Conservation (phyloP, 2,113 vertebrate species). For the Canis aureus region DNA sequence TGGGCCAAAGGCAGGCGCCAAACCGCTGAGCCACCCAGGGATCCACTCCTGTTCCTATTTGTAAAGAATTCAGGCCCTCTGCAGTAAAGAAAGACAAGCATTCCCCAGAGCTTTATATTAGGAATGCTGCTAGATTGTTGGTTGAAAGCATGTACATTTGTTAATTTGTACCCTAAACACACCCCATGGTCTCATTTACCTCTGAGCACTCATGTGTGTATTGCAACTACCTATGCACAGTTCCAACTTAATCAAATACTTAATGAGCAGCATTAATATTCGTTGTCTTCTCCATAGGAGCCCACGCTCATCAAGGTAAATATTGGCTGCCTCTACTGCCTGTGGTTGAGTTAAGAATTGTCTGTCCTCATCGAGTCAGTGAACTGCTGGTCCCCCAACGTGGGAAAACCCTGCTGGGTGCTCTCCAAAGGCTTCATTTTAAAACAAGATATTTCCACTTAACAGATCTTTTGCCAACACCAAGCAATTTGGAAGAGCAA, state of each 20-base stretch:
- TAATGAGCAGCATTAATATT: constrained; percentile 69
- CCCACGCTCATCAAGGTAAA: not conserved
- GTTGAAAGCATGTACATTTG: constrained; percentile 77
- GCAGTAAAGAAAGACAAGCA: constrained; percentile 65
- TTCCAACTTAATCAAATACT: constrained; percentile 80
- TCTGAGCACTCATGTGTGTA: constrained; percentile 64
- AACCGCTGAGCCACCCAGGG: too few relatives aligned
- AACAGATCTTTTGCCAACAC: constrained; percentile 6
- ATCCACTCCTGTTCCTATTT: constrained; percentile 54
- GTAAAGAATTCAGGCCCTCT: not conserved
- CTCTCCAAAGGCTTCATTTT: constrained; percentile 44
- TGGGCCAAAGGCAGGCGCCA: too few relatives aligned
- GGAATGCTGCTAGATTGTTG: constrained; percentile 75
- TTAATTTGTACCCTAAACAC: constrained; percentile 82
- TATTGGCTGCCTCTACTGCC: constrained; percentile 52
- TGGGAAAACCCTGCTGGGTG: not conserved
- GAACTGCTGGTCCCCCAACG: not conserved
- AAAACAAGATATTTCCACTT: constrained; percentile 29
- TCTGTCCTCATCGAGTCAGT: constrained; percentile 61
- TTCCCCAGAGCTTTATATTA: constrained; percentile 37
- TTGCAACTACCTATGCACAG: not conserved
- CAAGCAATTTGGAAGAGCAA: not conserved
- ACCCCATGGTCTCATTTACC: constrained; percentile 37
- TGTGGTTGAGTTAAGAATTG: constrained; percentile 73
- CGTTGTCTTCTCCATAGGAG: constrained; percentile 9